Conservation (phyloP, 2,888 invertebrate species). For the Caenorhabditis imperialis region DNA sequence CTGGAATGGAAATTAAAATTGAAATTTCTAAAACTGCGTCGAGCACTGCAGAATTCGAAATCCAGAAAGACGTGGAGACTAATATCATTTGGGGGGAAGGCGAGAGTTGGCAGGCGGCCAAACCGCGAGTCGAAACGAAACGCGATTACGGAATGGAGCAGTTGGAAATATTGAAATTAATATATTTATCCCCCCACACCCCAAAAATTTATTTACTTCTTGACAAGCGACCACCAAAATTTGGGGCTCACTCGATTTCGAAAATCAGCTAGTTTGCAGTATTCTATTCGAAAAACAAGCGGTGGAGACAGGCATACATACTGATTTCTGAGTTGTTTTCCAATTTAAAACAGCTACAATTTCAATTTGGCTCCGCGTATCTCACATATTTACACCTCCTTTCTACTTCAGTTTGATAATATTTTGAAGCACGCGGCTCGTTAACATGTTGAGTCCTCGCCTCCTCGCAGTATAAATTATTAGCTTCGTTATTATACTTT, state of each 20-base stretch:
- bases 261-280: slow-evolving; percentile 24
- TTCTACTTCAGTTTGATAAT: too few relatives aligned
- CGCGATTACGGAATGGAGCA: background rate
- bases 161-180: slow-evolving; percentile 37
- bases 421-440: too few relatives aligned
- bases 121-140: slow-evolving; percentile 3
- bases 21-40: slow-evolving; percentile 16
- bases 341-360: slow-evolving; percentile 12
- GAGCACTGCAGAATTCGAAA: background rate
- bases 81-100: background rate
- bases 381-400: too few relatives aligned
- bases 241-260: slow-evolving; percentile 27
- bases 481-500: too few relatives aligned
- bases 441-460: too few relatives aligned
- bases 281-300: slow-evolving; percentile 21
- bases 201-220: slow-evolving; percentile 15
- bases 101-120: slow-evolving; percentile 33
- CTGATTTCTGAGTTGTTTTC: slow-evolving; percentile 18
- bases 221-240: background rate
- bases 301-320: slow-evolving; percentile 17
- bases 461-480: too few relatives aligned
- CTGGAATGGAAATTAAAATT: slow-evolving; percentile 26
- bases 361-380: background rate
- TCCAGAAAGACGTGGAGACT: slow-evolving; percentile 2
- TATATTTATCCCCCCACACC: slow-evolving; percentile 21